Base-by-base conservation (phyloP, 2,113 vertebrate genomes). In the Tupaia tana region DNA sequence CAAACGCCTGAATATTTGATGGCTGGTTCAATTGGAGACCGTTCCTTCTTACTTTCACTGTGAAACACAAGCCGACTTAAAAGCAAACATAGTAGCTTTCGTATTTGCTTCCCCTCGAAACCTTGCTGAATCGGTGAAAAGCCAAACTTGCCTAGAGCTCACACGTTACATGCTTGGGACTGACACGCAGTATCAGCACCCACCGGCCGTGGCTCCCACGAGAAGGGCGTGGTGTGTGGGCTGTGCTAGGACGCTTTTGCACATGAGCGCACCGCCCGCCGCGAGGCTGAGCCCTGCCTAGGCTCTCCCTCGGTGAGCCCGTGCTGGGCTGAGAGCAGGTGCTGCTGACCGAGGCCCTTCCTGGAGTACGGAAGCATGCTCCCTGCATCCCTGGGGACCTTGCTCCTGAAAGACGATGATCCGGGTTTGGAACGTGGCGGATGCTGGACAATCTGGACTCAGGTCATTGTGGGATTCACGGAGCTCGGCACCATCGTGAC, bases 171-270 rank as follows among this genome's bases (percentile, higher is more conserved):
- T n/a, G 25, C 58, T 54, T 59, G 66, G 69, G 73, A 22, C 4
- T 6, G 1, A 59, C 24, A 6, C 9, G 0, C 12, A 4, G 43
- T 16, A 9, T 52, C 11, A 22, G 52, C 1, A 7, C 1, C 10
- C 2, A 2, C 69, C 0, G 16, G 5, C 1, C 1, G 63, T 4
- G 27, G 4, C 31, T 4, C 10, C 64, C 16, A 0, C 0, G 22
- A 24, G 69, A 54, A 4, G 15, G 4, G 25, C 54, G 58, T 3
- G 29, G 2, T 24, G 16, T 59, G 56, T 1, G 4, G 52, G 9
- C 3, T 4, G 34, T 79, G 34, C 3, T 13, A 19, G 10, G 4
- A 2, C 18, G 8, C 13, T 20, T 54, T 22, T 13, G 1, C 0
- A 12, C 18, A 16, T 0, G 22, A 24, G n/a, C 9, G 29, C 64